Evolutionary conservation across 2,888 invertebrate genomes (phyloP).

Genomic region (Drosophila anceps): DNA sequence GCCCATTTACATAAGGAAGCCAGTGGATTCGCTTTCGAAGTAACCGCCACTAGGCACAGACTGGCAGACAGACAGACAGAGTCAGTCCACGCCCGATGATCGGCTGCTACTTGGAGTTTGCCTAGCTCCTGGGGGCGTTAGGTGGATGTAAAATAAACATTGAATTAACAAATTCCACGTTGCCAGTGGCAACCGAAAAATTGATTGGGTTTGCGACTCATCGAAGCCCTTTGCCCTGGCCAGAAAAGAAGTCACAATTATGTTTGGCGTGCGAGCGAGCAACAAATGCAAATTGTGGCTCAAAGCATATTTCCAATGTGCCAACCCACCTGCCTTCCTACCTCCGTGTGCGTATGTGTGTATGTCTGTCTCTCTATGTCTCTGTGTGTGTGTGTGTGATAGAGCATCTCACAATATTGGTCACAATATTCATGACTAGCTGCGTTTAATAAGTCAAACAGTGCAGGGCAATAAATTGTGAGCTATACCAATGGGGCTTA

Average conservation of each 20-base stretch:
- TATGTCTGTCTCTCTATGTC: no score
- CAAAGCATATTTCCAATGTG: constrained; percentile 19
- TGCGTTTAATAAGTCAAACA: constrained; percentile 71
- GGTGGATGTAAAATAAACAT: constrained; percentile 75
- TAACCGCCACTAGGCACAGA: constrained; percentile 32
- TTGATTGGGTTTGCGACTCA: constrained; percentile 77
- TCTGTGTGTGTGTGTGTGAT: constrained; percentile 22
- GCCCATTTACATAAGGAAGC: constrained; percentile 48
- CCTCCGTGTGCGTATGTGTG: constrained; percentile 1
- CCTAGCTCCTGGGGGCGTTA: constrained; percentile 45
- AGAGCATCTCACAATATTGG: constrained; percentile 50
- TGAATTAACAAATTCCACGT: constrained; percentile 85
- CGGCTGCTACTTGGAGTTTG: constrained; percentile 41
- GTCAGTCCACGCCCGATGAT: constrained; percentile 30
- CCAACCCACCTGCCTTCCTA: neutral
- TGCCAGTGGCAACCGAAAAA: constrained; percentile 81
- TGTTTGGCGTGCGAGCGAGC: constrained; percentile 75
- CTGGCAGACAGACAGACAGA: constrained; percentile 12
- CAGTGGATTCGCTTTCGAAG: constrained; percentile 48
- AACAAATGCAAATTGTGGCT: constrained; percentile 78
- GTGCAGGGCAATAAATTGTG: constrained; percentile 58
- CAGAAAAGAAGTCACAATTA: constrained; percentile 65
- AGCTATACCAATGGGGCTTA: constrained; percentile 53
- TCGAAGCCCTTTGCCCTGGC: constrained; percentile 34
- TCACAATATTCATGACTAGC: constrained; percentile 59